A percentile compares a stretch with the other conserved stretches of the same genome.
Conservation (phyloP, 30 jellyfish, hydroid and myxozoan genomes). For the Aurelia aurita complex sp. Pacific region DNA sequence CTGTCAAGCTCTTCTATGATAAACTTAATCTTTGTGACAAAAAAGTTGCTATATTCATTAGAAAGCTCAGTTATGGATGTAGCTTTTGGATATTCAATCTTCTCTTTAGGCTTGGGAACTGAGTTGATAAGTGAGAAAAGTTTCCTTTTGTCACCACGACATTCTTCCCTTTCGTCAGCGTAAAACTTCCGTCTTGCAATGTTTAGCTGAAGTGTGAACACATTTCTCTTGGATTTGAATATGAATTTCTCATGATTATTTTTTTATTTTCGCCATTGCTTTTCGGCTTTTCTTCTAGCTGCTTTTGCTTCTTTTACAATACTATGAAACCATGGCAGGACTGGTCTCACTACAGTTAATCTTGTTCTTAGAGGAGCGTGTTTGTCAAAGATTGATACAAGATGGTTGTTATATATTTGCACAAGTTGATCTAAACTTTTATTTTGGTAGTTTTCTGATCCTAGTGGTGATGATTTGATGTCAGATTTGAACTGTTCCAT, state of each 20-base stretch:
- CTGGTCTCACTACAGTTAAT: conserved; percentile 15
- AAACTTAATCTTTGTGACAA: background rate
- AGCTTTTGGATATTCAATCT: conserved; percentile 11
- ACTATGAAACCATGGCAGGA: conserved; percentile 16
- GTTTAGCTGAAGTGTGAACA: conserved; percentile 2
- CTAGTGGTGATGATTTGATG: background rate
- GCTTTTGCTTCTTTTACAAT: conserved; percentile 1
- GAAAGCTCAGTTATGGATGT: conserved; percentile 10
- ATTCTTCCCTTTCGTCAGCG: background rate
- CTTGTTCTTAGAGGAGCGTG: conserved; percentile 33
- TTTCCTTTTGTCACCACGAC: conserved; percentile 12
- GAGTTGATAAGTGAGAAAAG: conserved; percentile 11
- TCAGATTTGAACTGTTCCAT: background rate
- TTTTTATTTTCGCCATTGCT: conserved; percentile 20
- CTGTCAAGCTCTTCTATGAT: conserved; percentile 12
- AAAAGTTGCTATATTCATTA: conserved; percentile 10
- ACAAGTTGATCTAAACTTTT: background rate
- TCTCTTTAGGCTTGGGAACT: background rate
- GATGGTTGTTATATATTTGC: too few relatives aligned
- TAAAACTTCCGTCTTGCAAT: background rate
- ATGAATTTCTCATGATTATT: background rate
- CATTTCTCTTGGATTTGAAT: background rate
- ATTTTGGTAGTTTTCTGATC: background rate
- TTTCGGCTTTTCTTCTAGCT: conserved; percentile 11
- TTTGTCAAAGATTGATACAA: conserved; percentile 8